phyloP scores from a whole-genome alignment of 2,888 invertebrate species.

The Julus scandinavius region DNA sequence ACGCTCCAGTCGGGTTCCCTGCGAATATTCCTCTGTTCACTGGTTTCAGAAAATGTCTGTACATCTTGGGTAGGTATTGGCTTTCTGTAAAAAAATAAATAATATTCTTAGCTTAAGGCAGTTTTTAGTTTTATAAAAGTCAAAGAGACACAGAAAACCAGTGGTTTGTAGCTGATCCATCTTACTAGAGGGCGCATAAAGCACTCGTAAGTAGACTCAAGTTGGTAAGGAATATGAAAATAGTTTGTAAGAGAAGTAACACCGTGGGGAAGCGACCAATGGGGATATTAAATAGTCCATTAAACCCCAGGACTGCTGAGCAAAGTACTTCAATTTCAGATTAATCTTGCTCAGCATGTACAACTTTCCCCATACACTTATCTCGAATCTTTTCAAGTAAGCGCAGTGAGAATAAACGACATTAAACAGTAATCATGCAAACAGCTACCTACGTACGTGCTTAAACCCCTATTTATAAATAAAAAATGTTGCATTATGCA shows the following conservation, averaged over 20 bases:
- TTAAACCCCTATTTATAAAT: background rate
- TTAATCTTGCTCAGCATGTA: constrained; percentile 18
- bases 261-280: background rate
- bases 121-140: too few relatives aligned
- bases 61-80: constrained; percentile 61
- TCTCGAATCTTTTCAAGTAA: background rate
- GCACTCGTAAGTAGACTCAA: background rate
- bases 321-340: constrained; percentile 18
- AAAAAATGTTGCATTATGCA: background rate
- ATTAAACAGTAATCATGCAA: constrained; percentile 18
- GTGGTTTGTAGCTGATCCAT: too few relatives aligned
- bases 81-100: constrained; percentile 60
- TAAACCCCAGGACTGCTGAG: constrained; percentile 18
- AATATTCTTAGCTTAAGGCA: too few relatives aligned
- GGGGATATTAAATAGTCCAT: constrained; percentile 8
- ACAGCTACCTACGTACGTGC: background rate
- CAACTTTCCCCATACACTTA: background rate
- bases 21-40: constrained; percentile 61
- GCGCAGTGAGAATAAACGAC: background rate
- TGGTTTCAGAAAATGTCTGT: constrained; percentile 62
- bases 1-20: constrained; percentile 85
- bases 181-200: background rate
- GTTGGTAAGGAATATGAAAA: background rate
- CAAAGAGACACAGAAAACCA: too few relatives aligned
- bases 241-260: background rate